phyloP scores from a whole-genome alignment of 2,888 invertebrate species.

The Villa cingulata region DNA sequence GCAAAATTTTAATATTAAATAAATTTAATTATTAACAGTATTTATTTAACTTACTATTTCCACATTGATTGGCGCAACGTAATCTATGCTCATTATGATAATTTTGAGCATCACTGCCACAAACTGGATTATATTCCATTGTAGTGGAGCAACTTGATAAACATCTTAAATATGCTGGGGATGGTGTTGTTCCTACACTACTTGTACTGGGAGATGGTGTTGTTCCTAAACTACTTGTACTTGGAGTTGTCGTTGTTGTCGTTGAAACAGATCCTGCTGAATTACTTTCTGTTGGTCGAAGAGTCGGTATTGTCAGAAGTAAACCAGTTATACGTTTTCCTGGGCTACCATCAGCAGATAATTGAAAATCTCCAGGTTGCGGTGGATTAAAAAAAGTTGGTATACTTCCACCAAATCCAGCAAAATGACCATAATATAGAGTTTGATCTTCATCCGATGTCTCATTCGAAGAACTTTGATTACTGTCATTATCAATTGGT shows the following conservation, averaged over 20 bases:
- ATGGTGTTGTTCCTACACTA: conserved; percentile 10
- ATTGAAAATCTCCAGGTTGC: neutral
- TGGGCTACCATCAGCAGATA: conserved; percentile 1
- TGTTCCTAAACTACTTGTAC: conserved; percentile 13
- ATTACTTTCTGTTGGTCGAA: neutral
- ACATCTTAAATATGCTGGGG: conserved; percentile 19
- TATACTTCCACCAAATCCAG: conserved; percentile 3
- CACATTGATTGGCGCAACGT: conserved; percentile 27
- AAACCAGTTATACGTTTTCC: neutral
- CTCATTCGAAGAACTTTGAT: neutral
- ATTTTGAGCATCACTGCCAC: conserved; percentile 26
- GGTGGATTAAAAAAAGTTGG: neutral
- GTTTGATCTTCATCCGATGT: neutral
- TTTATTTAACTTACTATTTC: conserved; percentile 21
- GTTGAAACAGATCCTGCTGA: neutral
- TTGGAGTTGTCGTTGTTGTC: neutral
- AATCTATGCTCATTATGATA: conserved; percentile 27
- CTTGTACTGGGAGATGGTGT: conserved; percentile 8
- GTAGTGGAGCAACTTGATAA: conserved; percentile 23
- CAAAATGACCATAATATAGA: conserved; percentile 1
- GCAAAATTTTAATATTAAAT: too few species aligned
- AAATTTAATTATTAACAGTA: neutral
- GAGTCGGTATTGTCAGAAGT: neutral
- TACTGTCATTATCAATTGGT: too few species aligned
- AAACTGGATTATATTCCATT: conserved; percentile 33